Base-by-base conservation (phyloP, 1,140 invertebrate species). In the Matsumurasca onukii region DNA sequence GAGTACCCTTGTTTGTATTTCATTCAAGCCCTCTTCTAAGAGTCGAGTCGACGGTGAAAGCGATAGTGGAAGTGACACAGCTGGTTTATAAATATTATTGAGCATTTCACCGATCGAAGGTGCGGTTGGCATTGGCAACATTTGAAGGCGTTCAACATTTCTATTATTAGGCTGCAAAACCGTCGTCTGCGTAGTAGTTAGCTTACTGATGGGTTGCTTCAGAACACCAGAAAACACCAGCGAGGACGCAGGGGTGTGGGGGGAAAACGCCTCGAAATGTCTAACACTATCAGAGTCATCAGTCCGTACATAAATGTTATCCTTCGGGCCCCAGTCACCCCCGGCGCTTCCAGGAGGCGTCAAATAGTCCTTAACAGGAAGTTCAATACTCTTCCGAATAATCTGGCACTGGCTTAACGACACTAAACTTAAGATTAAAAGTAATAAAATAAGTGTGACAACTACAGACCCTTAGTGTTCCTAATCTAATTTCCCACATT, bases 191-290 rank as follows among this genome's bases (percentile, higher is more conserved):
- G 34, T 5, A 39, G 34, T 39, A 39, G 5, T 39, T 5, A 39
- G 5, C 17, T 39, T 39, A 5, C 5, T 39, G 34, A 9, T 39
- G 34, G 34, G 5, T 17, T 17, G 34, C 17, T 39, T 39, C 17
- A 27, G 24, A 2, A 59, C 5, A 29, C 9, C 15, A 5, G 55
- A 22, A 27, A 59, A 59, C 55, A 59, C 30, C 55, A 59, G 30
- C 3, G 55, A 13, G 9, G 55, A 59, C 2, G 55, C 55, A 59
- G 55, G 55, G 3, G 55, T 59, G 55, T 59, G 55, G 25, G 55
- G 55, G 5, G 55, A 59, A 9, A 59, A 59, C 15, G 30, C 55
- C 30, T 59, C 55, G 30, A 59, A 59, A 29, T 29, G 25, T 29
- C 55, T 25, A 27, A 59, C 15, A 27, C 24, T 27, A 29, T 59